Conservation (phyloP, 2,113 vertebrate species). For the Anoplopoma fimbria region DNA sequence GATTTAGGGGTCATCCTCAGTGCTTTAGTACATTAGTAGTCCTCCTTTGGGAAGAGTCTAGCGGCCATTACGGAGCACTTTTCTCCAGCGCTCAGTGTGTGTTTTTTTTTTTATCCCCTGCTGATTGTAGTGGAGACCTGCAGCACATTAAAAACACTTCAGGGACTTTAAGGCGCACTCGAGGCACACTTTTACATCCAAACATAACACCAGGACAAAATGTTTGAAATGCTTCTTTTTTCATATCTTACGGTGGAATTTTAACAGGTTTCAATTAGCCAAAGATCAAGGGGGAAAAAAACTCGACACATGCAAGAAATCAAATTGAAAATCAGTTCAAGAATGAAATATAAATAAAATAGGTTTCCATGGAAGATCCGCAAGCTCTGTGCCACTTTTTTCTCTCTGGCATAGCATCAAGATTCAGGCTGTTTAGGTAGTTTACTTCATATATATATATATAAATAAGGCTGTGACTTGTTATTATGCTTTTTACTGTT, state of each 20-base stretch:
- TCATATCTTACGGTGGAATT: neutral
- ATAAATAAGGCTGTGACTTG: too few relatives aligned
- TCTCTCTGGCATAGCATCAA: neutral
- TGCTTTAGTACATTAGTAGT: constrained; percentile 45
- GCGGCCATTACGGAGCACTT: constrained; percentile 31
- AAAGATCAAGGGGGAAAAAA: too few relatives aligned
- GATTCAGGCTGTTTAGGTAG: neutral
- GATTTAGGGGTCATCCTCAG: constrained; percentile 46
- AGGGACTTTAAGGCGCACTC: neutral
- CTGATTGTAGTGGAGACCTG: neutral
- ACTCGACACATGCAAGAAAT: too few relatives aligned
- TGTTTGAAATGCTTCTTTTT: too few relatives aligned
- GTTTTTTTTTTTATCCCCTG: neutral
- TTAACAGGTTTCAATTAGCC: neutral
- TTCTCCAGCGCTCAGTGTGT: neutral
- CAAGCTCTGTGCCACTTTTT: neutral
- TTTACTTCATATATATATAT: too few relatives aligned
- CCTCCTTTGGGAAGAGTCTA: constrained; percentile 26
- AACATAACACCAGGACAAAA: too few relatives aligned
- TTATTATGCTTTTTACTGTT: neutral
- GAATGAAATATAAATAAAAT: too few relatives aligned
- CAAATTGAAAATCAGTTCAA: too few relatives aligned
- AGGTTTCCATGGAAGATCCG: neutral
- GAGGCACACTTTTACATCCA: too few relatives aligned
- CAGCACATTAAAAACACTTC: constrained; percentile 22